Conservation (phyloP, 1,140 invertebrate genomes). For the Pectinophora gossypiella region DNA sequence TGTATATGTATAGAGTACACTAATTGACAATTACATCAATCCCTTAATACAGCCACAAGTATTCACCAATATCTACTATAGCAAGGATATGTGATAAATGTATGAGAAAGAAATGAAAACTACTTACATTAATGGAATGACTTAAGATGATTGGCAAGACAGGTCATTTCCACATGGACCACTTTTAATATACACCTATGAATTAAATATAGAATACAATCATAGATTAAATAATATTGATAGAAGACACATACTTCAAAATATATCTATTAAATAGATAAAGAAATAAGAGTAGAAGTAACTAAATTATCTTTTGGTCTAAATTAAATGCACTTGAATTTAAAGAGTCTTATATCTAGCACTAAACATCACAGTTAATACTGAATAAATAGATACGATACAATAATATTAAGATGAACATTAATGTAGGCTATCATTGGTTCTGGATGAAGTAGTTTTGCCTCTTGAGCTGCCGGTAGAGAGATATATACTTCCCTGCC, state of each 20-base stretch:
- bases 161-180: conserved; percentile 1
- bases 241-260: not conserved
- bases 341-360: conserved; percentile 50
- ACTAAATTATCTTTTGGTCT: conserved; percentile 45
- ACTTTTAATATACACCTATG: not conserved
- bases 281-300: conserved; percentile 3
- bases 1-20: conserved; percentile 39
- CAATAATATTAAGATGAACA: conserved; percentile 24
- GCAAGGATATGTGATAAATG: conserved; percentile 9
- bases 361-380: conserved; percentile 70
- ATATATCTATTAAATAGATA: conserved; percentile 5
- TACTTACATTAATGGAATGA: conserved; percentile 11
- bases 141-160: conserved; percentile 19
- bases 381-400: conserved; percentile 56
- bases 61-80: conserved; percentile 5
- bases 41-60: conserved; percentile 25
- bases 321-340: conserved; percentile 65
- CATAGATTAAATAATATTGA: not conserved
- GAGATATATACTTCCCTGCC: conserved; percentile 87
- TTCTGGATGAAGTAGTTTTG: conserved; percentile 66
- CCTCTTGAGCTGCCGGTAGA: conserved; percentile 82
- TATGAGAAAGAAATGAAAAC: conserved; percentile 13
- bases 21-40: conserved; percentile 41
- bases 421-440: conserved; percentile 49
- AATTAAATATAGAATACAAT: conserved; percentile 1